Conservation (phyloP, 2,797 vertebrate species). For the Arrhamphus sclerolepis region DNA sequence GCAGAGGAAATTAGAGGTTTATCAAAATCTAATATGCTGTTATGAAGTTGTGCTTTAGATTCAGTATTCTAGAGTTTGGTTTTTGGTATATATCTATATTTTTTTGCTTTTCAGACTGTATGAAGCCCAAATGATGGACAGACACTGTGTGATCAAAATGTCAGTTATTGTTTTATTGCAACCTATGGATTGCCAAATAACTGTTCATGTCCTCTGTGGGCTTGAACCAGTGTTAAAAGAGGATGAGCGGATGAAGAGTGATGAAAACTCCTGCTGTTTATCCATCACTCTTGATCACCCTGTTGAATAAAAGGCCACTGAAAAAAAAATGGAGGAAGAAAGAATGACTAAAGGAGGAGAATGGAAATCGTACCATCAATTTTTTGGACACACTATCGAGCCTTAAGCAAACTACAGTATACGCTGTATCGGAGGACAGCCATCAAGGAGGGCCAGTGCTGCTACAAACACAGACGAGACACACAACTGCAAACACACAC, state of each 20-base stretch:
- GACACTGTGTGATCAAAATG: slow-evolving; percentile 76
- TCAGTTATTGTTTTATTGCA: slow-evolving; percentile 86
- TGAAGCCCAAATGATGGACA: slow-evolving; percentile 72
- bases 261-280: slow-evolving; percentile 35
- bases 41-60: slow-evolving; percentile 79
- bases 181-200: slow-evolving; percentile 98
- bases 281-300: slow-evolving; percentile 34
- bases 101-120: slow-evolving; percentile 79
- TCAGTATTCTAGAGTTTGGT: slow-evolving; percentile 80
- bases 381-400: slow-evolving; percentile 87
- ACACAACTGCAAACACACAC: slow-evolving; percentile 3
- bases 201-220: slow-evolving; percentile 64
- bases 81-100: slow-evolving; percentile 78
- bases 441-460: slow-evolving; percentile 88
- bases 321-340: slow-evolving; percentile 3
- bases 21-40: slow-evolving; percentile 79
- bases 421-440: slow-evolving; percentile 91
- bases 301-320: slow-evolving; percentile 51
- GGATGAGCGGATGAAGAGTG: slow-evolving; percentile 31
- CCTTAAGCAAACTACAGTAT: slow-evolving; percentile 91
- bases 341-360: slow-evolving; percentile 47
- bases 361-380: slow-evolving; percentile 65
- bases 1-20: slow-evolving; percentile 69
- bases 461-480: slow-evolving; percentile 54
- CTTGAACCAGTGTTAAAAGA: slow-evolving; percentile 60